Percentiles rank a stretch among this genome's conserved stretches.
Conservation (phyloP, 2,888 invertebrate genomes). For the Chymomyza caudatula region DNA sequence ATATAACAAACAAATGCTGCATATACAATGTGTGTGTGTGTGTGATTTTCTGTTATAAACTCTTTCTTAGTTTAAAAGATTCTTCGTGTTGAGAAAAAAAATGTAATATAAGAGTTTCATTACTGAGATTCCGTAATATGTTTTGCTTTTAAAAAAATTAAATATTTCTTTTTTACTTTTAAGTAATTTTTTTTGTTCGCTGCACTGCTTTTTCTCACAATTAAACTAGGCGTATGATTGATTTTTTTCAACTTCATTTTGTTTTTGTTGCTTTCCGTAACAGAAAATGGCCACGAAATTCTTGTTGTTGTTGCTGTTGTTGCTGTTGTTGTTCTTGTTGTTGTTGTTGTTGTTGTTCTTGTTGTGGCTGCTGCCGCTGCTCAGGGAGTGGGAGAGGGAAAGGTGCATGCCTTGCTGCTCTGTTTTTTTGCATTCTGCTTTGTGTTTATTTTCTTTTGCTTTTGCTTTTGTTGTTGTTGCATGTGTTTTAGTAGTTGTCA, state of each 20-base stretch:
- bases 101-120: constrained; percentile 31
- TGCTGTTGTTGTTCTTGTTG: constrained; percentile 24
- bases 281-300: constrained; percentile 66
- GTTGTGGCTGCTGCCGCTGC: constrained; percentile 4
- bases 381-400: neutral
- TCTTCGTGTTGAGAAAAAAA: constrained; percentile 21
- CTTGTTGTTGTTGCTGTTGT: constrained; percentile 26
- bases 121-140: constrained; percentile 46
- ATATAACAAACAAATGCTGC: constrained; percentile 33
- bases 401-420: neutral
- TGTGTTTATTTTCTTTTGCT: constrained; percentile 8
- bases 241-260: constrained; percentile 32
- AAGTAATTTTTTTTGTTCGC: constrained; percentile 63
- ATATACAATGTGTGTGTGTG: constrained; percentile 2
- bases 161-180: constrained; percentile 17
- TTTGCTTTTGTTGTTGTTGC: constrained; percentile 16
- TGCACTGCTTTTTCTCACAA: constrained; percentile 54
- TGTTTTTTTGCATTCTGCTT: neutral
- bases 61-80: constrained; percentile 34
- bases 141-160: neutral
- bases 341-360: constrained; percentile 14
- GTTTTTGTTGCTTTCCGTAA: constrained; percentile 42
- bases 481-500: neutral
- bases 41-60: constrained; percentile 38
- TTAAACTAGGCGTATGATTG: constrained; percentile 40